Conservation (phyloP, 2,888 invertebrate species). For the Lochmaea capreae region DNA sequence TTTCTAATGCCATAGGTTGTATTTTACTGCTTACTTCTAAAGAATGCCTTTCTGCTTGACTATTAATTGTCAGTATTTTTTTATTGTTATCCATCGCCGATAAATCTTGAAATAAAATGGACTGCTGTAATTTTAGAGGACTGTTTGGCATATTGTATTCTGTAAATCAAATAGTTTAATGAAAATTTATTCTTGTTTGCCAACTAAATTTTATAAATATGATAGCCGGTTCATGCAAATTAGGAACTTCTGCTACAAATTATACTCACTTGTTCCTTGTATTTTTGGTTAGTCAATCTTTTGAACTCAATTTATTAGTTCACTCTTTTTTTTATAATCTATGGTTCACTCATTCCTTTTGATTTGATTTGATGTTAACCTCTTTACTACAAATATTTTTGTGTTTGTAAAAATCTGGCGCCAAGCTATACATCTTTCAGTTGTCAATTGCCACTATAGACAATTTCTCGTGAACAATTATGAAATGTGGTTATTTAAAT, state of each 20-base stretch:
- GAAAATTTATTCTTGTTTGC: not conserved
- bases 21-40: too few species aligned
- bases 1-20: not conserved
- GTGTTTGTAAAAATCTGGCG: not conserved
- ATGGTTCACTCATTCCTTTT: not conserved
- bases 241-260: not conserved
- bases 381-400: not conserved
- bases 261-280: not conserved
- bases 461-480: not conserved
- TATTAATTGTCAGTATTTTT: not conserved
- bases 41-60: not conserved
- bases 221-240: not conserved
- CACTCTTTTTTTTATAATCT: too few species aligned
- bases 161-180: not conserved
- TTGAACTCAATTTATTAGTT: not conserved
- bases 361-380: not conserved
- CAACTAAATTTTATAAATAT: not conserved
- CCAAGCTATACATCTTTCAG: not conserved
- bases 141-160: constrained; percentile 7
- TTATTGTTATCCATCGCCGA: not conserved
- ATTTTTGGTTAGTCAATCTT: not conserved
- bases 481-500: not conserved
- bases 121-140: constrained; percentile 13
- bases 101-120: constrained; percentile 1
- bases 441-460: not conserved